Evolutionary conservation across 1,140 invertebrate genomes (phyloP).

Genomic region (Oncopeltus fasciatus): DNA sequence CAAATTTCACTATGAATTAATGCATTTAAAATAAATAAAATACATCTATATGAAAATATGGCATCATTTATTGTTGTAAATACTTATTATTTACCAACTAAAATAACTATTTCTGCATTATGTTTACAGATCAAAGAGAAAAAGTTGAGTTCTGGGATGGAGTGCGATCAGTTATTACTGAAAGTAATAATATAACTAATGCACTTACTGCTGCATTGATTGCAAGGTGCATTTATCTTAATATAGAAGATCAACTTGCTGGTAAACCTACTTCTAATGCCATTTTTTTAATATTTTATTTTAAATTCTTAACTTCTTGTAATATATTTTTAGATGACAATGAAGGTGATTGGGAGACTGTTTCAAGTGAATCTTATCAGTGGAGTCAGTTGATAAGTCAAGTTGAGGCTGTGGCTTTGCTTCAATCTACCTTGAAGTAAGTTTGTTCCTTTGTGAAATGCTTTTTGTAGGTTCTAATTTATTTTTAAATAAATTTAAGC

Average conservation of each 20-base stretch:
- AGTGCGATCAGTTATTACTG: conserved; percentile 49
- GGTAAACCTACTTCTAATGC: too few species aligned
- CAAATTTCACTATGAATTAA: too few species aligned
- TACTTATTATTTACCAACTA: too few species aligned
- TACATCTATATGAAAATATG: too few species aligned
- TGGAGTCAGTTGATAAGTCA: conserved; percentile 76
- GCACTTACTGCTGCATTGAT: conserved; percentile 59
- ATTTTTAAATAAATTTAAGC: too few species aligned
- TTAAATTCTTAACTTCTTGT: neutral
- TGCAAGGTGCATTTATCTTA: conserved; percentile 52
- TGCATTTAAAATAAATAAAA: too few species aligned
- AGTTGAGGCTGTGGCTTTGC: conserved; percentile 70
- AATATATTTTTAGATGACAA: conserved; percentile 5
- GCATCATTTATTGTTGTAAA: too few species aligned
- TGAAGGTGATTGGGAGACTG: conserved; percentile 51
- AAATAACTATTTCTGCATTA: too few species aligned
- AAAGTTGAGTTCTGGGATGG: conserved; percentile 49
- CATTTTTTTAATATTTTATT: conserved; percentile 1
- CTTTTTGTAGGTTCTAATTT: too few species aligned
- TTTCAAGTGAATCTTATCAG: conserved; percentile 68
- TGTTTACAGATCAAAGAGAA: conserved; percentile 13
- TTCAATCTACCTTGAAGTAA: conserved; percentile 34
- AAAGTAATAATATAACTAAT: conserved; percentile 51
- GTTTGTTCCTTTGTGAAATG: too few species aligned
- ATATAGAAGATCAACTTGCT: conserved; percentile 30